These are phyloP conservation scores for Leptodactylus fallax DNA, from an alignment of 2,797 vertebrate species.

Conservation along the genomic window DNA sequence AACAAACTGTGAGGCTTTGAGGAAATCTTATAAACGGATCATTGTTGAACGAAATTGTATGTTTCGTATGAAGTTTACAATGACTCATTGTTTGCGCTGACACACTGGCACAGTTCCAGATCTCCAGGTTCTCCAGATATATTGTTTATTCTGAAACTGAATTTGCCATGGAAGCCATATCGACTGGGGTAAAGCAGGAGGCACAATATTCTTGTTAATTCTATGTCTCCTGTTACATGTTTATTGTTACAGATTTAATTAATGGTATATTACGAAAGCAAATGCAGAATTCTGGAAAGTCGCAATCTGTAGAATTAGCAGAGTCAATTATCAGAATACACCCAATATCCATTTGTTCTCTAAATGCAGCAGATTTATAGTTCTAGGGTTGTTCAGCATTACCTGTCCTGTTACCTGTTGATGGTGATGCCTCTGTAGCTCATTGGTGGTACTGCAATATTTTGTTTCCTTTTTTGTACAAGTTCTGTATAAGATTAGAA, in stretches of 20 bases:
- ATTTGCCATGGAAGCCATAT: conserved; percentile 19
- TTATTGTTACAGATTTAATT: neutral
- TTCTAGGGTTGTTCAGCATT: too few relatives aligned
- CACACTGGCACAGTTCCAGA: conserved; percentile 24
- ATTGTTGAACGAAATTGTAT: conserved; percentile 26
- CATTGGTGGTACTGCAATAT: too few relatives aligned
- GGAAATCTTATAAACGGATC: conserved; percentile 8
- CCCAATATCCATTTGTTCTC: neutral
- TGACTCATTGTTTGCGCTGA: conserved; percentile 41
- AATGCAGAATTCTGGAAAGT: neutral
- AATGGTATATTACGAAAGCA: neutral
- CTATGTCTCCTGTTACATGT: neutral
- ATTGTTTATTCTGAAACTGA: conserved; percentile 9
- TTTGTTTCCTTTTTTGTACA: too few relatives aligned
- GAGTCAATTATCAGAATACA: too few relatives aligned
- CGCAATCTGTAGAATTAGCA: neutral
- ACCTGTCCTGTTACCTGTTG: too few relatives aligned
- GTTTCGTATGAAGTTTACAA: conserved; percentile 35
- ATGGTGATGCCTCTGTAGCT: too few relatives aligned
- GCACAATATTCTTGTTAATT: neutral
- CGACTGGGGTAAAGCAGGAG: too few relatives aligned
- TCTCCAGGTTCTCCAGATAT: conserved; percentile 5
- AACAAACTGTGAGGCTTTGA: conserved; percentile 8
- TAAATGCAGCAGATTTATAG: neutral
- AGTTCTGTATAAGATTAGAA: too few relatives aligned